phyloP scores from a whole-genome alignment of 2,888 invertebrate genomes.

The Euspilapteryx auroguttella region DNA sequence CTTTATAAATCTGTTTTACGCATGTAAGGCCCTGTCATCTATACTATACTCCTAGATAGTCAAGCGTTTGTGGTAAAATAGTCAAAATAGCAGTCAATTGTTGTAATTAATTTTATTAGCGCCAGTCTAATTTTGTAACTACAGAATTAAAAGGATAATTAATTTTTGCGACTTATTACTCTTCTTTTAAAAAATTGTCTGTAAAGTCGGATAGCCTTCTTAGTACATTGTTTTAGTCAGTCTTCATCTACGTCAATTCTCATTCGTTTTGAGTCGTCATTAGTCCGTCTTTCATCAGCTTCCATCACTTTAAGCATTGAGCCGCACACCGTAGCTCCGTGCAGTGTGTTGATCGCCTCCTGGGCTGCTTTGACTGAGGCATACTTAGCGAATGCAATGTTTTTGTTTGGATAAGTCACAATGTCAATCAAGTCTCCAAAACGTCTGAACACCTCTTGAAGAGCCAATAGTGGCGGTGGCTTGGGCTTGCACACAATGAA shows the following conservation, averaged over 20 bases:
- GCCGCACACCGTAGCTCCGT: conserved; percentile 84
- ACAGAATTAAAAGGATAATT: too few relatives aligned
- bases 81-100: too few relatives aligned
- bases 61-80: too few relatives aligned
- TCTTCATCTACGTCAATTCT: conserved; percentile 15
- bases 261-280: conserved; percentile 12
- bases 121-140: too few relatives aligned
- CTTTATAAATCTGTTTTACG: too few relatives aligned
- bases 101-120: too few relatives aligned
- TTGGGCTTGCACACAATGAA: conserved; percentile 67
- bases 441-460: conserved; percentile 86
- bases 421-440: conserved; percentile 92
- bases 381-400: conserved; percentile 92
- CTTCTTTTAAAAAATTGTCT: too few relatives aligned
- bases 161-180: too few relatives aligned
- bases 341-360: conserved; percentile 70
- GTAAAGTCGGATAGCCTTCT: neutral
- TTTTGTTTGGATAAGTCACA: conserved; percentile 84
- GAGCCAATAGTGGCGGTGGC: conserved; percentile 72
- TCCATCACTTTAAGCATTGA: conserved; percentile 83
- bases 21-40: too few relatives aligned
- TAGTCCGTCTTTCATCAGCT: conserved; percentile 72
- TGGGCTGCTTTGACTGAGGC: conserved; percentile 76
- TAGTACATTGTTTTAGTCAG: conserved; percentile 12
- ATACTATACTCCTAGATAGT: too few relatives aligned